A percentile compares a stretch with the other conserved stretches of the same genome.
Conservation (phyloP, 2,888 invertebrate genomes). For the Habroteleia sp. region DNA sequence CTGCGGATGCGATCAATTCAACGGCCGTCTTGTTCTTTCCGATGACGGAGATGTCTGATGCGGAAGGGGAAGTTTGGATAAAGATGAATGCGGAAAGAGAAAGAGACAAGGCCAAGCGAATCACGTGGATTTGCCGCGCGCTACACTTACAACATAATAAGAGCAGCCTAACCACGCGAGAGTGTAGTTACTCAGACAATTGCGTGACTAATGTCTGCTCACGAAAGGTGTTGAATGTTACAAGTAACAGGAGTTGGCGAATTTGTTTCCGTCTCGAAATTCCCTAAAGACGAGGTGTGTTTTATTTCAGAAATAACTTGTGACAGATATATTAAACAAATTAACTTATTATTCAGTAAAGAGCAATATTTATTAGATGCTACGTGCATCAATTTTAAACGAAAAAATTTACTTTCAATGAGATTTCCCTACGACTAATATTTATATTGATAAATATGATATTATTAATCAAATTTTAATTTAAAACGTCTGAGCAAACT, state of each 20-base stretch:
- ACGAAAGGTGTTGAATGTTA: slow-evolving; percentile 45
- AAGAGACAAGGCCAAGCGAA: slow-evolving; percentile 7
- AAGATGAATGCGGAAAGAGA: slow-evolving; percentile 12
- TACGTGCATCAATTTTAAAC: no score
- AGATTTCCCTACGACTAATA: no score
- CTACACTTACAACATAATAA: slow-evolving; percentile 41
- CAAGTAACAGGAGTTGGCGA: slow-evolving; percentile 10
- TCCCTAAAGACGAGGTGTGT: not conserved
- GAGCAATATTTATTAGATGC: no score
- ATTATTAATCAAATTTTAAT: no score
- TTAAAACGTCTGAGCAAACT: no score
- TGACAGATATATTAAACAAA: no score
- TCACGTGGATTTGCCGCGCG: slow-evolving; percentile 10
- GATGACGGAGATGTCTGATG: slow-evolving; percentile 5
- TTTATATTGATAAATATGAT: no score
- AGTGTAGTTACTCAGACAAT: slow-evolving; percentile 46
- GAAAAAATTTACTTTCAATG: no score
- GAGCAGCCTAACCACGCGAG: slow-evolving; percentile 42
- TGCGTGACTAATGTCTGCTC: slow-evolving; percentile 53
- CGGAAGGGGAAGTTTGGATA: slow-evolving; percentile 4
- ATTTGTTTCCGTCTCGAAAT: slow-evolving; percentile 35
- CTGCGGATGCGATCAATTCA: slow-evolving; percentile 48
- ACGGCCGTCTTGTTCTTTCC: slow-evolving; percentile 35
- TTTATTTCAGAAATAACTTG: not conserved
- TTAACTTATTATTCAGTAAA: no score